Evolutionary conservation across 2,113 vertebrate species (phyloP).

Genomic region (Coptodon bakossiorum): DNA sequence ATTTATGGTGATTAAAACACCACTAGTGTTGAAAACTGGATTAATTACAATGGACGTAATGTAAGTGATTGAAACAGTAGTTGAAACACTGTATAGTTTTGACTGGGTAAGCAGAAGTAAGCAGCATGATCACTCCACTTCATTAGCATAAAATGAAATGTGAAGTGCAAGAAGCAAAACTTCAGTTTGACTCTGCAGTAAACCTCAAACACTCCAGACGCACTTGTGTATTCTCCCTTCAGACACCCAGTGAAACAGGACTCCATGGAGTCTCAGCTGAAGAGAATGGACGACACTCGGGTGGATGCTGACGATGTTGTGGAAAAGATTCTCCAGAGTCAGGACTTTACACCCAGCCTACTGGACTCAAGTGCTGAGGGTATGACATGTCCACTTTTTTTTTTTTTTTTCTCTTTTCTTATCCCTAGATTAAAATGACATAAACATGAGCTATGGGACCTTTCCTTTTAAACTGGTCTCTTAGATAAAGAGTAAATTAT

Average conservation of each 20-base stretch:
- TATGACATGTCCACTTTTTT: slow-evolving; percentile 27
- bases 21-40: neutral
- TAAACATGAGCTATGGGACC: neutral
- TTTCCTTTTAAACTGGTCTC: neutral
- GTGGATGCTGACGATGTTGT: slow-evolving; percentile 94
- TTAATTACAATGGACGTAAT: neutral
- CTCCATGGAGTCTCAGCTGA: slow-evolving; percentile 93
- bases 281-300: slow-evolving; percentile 91
- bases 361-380: slow-evolving; percentile 94
- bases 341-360: slow-evolving; percentile 84
- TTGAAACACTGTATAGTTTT: neutral
- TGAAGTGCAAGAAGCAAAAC: neutral
- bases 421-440: neutral
- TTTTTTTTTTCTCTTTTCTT: neutral
- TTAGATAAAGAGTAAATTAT: neutral
- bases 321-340: slow-evolving; percentile 94
- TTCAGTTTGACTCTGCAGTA: neutral
- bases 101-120: neutral
- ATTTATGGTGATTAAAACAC: neutral
- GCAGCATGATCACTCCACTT: neutral
- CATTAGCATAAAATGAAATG: neutral
- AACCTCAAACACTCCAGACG: neutral
- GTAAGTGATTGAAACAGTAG: neutral
- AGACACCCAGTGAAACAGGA: slow-evolving; percentile 92
- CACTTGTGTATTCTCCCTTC: neutral